Conservation (phyloP, 2,888 invertebrate genomes). For the Apodemia zela region DNA sequence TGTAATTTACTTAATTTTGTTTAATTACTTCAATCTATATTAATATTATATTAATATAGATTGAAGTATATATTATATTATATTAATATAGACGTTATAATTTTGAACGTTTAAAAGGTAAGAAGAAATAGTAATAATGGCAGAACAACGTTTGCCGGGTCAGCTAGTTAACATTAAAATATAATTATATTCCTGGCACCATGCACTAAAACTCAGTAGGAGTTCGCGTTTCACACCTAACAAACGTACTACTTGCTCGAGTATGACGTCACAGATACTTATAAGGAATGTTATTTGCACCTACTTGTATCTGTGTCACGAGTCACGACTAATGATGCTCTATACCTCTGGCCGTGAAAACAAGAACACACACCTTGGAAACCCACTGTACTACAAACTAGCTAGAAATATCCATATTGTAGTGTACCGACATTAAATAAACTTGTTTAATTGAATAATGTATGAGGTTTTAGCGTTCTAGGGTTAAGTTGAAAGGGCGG, state of each 20-base stretch:
- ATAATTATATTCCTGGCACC: too few species aligned
- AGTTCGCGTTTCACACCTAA: neutral
- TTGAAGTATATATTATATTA: too few species aligned
- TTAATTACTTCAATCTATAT: too few species aligned
- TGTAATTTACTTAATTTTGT: too few species aligned
- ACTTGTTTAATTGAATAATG: neutral
- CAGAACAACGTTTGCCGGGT: too few species aligned
- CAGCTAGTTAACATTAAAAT: too few species aligned
- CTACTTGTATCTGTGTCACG: conserved; percentile 1
- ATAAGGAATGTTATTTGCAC: neutral
- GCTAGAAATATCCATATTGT: neutral
- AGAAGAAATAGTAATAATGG: too few species aligned
- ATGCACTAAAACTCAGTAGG: too few species aligned
- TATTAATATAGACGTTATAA: too few species aligned
- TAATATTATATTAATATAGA: too few species aligned
- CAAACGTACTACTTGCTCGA: conserved; percentile 3
- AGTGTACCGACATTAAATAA: neutral
- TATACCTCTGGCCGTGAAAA: conserved; percentile 1
- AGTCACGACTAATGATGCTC: neutral
- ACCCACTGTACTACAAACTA: neutral
- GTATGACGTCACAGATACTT: neutral
- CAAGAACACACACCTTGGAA: neutral
- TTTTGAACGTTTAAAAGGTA: too few species aligned
- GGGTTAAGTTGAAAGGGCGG: too few species aligned
- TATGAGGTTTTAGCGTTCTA: neutral